Evolutionary conservation across 2,797 vertebrate species (phyloP), one percentile per base, ranked within the genome.

Genomic region (Microcaecilia unicolor): DNA sequence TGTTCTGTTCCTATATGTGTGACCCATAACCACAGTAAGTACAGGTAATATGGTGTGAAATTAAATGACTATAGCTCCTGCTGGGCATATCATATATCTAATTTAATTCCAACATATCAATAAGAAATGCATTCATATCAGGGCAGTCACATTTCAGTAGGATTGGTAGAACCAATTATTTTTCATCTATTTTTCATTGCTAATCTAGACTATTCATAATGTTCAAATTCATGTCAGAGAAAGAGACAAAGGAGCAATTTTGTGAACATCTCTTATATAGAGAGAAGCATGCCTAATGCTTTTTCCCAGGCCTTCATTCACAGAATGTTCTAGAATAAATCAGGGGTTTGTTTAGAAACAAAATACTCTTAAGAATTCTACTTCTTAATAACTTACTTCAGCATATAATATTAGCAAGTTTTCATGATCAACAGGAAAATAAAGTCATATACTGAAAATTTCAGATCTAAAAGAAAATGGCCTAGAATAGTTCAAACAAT

Each of bases 301-400:
- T 1, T 17, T 17, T 42, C 34, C 13, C n/a, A 29, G 6, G 8
- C 41, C 19, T 51, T 50, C 28, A 37, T 4, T 41, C 41, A 34
- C 3, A 32, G 7, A 3, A 23, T 34, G 6, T 37, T 32, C 20
- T 29, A 18, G 18, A 8, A 44, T 21, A 55, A 18, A 8, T 3
- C 30, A 34, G 17, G 37, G 34, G 43, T 26, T 3, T 33, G 31
- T 36, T 18, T 29, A 46, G 25, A 16, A 33, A 41, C 19, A 55
- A 33, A 58, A 51, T 34, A 57, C 31, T 61, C 31, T 34, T 18
- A 58, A 33, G 16, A 28, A 28, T 25, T 37, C 58, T 25, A 35
- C 18, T 48, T 37, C 65, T 68, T 59, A 44, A 55, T 54, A 50
- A 52, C 2, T 10, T 18, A 19, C 22, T 38, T 18, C 9, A 39